Conservation (phyloP, 2,797 vertebrate species). For the Notoglanidium macrostoma region DNA sequence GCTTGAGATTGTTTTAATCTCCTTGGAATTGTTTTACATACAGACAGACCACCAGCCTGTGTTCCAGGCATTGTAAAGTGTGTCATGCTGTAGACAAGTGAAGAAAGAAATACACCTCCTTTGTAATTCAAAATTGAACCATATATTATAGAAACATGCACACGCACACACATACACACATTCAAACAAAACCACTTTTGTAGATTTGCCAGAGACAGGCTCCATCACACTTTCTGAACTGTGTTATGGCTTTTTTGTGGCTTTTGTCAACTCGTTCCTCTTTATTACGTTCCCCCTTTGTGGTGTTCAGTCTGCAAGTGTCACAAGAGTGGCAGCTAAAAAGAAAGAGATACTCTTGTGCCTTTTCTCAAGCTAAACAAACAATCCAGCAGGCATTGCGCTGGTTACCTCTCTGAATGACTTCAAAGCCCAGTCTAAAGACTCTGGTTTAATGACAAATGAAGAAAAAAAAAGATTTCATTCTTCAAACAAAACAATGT, state of each 20-base stretch:
- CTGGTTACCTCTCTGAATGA: constrained; percentile 57
- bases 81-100: not conserved
- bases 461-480: constrained; percentile 59
- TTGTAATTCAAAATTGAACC: constrained; percentile 16
- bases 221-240: constrained; percentile 46
- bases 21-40: constrained; percentile 12
- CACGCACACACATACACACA: not conserved
- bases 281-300: constrained; percentile 24
- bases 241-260: constrained; percentile 38
- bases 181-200: constrained; percentile 14
- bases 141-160: not conserved
- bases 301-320: constrained; percentile 51
- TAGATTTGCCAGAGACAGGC: constrained; percentile 27
- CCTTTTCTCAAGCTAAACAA: constrained; percentile 66
- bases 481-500: constrained; percentile 67
- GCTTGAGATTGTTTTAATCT: constrained; percentile 12
- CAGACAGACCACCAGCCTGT: not conserved
- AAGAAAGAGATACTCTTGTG: constrained; percentile 56
- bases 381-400: constrained; percentile 66
- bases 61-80: not conserved
- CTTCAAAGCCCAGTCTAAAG: constrained; percentile 70
- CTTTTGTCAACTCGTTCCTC: constrained; percentile 56
- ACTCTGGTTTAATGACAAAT: constrained; percentile 60
- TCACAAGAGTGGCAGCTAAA: constrained; percentile 61
- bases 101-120: not conserved